phyloP scores from a whole-genome alignment of 2,797 vertebrate genomes.

The Ficedula albicollis region DNA sequence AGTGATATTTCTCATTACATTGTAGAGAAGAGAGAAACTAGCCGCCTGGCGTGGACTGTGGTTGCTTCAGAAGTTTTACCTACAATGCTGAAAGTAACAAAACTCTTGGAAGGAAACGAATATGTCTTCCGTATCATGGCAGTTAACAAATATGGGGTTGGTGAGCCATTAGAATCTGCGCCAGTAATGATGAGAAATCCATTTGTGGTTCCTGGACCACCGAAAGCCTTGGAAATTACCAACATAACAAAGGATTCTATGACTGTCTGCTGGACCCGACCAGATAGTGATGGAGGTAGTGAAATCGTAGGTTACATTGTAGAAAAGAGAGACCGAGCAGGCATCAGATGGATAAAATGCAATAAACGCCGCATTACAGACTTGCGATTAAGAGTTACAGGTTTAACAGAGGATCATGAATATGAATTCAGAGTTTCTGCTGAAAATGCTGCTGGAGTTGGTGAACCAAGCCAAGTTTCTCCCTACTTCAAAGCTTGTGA shows the following conservation, averaged over 20 bases:
- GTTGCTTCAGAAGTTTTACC: conserved; percentile 86
- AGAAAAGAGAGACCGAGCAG: conserved; percentile 94
- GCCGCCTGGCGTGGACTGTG: conserved; percentile 94
- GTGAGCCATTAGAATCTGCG: conserved; percentile 86
- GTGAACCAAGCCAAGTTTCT: conserved; percentile 89
- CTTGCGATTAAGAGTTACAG: conserved; percentile 90
- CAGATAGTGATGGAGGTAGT: conserved; percentile 91
- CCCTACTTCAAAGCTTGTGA: conserved; percentile 92
- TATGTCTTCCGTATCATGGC: conserved; percentile 97
- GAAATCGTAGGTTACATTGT: conserved; percentile 91
- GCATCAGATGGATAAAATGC: conserved; percentile 96
- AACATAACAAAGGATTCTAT: conserved; percentile 94
- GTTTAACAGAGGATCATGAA: conserved; percentile 89
- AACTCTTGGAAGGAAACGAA: conserved; percentile 95
- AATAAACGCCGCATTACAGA: conserved; percentile 94
- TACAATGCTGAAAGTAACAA: conserved; percentile 91
- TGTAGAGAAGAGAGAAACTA: conserved; percentile 96
- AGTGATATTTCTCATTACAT: conserved; percentile 92
- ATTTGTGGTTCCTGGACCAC: conserved; percentile 89
- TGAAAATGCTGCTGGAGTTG: conserved; percentile 93
- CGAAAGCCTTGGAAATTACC: conserved; percentile 89
- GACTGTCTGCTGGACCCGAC: conserved; percentile 92
- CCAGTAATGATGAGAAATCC: conserved; percentile 92
- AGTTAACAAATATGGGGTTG: conserved; percentile 90
- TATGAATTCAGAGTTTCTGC: conserved; percentile 96